Base-by-base conservation (phyloP, 1,140 invertebrate genomes). In the Chironomus tepperi region DNA sequence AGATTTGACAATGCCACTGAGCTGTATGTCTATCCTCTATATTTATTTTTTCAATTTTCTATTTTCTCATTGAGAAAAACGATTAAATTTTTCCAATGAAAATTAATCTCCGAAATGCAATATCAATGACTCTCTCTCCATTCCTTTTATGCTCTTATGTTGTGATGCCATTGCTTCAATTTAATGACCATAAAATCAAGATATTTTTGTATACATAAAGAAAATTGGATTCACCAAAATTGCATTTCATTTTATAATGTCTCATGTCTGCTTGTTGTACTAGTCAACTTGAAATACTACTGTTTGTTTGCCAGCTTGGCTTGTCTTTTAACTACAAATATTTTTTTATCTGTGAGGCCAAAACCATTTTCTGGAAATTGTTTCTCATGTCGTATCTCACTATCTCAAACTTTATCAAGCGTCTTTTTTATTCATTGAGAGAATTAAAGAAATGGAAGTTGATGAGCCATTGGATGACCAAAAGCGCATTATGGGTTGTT, bases 111-210 rank as follows among this genome's bases (percentile, higher is more conserved):
- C 24, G 15, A 47, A 47, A 47, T 47, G 43, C 43, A 47, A 47
- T 47, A 47, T 47, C 43, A 47, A 47, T 47, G 43, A 34, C 24
- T 47, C 43, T 47, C 43, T 47, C 2, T 34, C 24, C 24, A 47
- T 47, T 7, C 43, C 8, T 2, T 34, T 34, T 34, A 5, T 34
- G 5, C 24, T 34, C 24, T 34, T 34, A 34, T 5, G 24, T 2
- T 34, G 24, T 34, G 2, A 34, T 34, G 24, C 24, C 24, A 34
- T 34, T 34, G 24, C 24, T 5, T 34, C 15, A 47, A 15, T 15
- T 47, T 47, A 47, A 47, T 47, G 43, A 47, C 43, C 43, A 47
- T 47, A 47, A 47, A 47, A 47, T 47, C 43, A 47, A 47, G 43
- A 47, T 47, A 47, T 47, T 43, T 43, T 9, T 47, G 15, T 15